Conservation (phyloP, 2,797 vertebrate genomes). For the Smutsia gigantea region DNA sequence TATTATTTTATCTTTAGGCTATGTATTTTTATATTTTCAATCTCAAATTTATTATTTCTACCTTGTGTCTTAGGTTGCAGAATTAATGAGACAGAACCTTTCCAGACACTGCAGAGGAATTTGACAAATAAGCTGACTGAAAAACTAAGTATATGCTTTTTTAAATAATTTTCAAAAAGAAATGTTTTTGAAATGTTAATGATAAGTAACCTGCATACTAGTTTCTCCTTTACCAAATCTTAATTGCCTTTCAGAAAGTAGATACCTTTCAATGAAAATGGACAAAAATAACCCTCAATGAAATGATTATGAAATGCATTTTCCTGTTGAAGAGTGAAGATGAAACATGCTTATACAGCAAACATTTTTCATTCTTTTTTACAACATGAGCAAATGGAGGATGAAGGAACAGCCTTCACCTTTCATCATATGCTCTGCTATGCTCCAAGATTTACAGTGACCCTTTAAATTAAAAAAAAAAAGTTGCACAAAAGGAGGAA, state of each 20-base stretch:
- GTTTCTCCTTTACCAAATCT: constrained; percentile 27
- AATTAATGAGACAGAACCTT: not conserved
- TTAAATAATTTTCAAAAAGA: not conserved
- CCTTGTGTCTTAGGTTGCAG: not conserved
- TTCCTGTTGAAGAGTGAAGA: constrained; percentile 33
- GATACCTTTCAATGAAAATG: constrained; percentile 40
- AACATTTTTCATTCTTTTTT: constrained; percentile 59
- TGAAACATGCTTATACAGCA: not conserved
- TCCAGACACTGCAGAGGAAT: constrained; percentile 15
- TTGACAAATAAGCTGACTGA: constrained; percentile 9
- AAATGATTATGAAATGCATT: constrained; percentile 50
- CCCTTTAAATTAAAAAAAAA: not conserved
- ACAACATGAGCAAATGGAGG: constrained; percentile 31
- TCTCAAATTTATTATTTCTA: constrained; percentile 2
- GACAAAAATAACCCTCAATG: constrained; percentile 33
- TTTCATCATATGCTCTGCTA: constrained; percentile 45
- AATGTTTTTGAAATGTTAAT: not conserved
- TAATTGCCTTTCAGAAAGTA: constrained; percentile 42
- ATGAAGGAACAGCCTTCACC: constrained; percentile 66
- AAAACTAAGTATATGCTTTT: constrained; percentile 20
- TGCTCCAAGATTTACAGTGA: constrained; percentile 59
- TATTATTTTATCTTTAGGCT: not conserved
- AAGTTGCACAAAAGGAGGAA: not conserved
- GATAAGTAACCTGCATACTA: constrained; percentile 24
- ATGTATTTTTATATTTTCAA: constrained; percentile 13